Evolutionary conservation across 2,888 invertebrate species (phyloP).

Genomic region (Nasonovia ribisnigri): DNA sequence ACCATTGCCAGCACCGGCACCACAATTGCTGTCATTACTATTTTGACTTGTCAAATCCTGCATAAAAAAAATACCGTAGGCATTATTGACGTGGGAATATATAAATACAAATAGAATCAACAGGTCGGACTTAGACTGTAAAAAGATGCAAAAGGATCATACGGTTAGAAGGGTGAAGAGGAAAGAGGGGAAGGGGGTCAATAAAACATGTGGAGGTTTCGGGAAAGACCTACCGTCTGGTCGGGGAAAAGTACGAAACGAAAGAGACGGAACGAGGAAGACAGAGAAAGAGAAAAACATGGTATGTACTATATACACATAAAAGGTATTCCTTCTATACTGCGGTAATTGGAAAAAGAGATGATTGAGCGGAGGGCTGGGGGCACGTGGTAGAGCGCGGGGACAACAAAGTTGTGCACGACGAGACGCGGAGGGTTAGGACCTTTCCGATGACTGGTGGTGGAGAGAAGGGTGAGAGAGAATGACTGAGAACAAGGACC

Average conservation of each 20-base stretch:
- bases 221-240: constrained; percentile 61
- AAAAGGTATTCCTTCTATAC: constrained; percentile 63
- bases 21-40: constrained; percentile 88
- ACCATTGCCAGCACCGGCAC: constrained; percentile 79
- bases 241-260: constrained; percentile 46
- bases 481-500: constrained; percentile 56
- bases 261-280: constrained; percentile 63
- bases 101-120: constrained; percentile 63
- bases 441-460: constrained; percentile 52
- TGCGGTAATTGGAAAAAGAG: constrained; percentile 65
- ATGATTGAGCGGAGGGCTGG: constrained; percentile 52
- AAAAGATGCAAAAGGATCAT: constrained; percentile 60
- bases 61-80: constrained; percentile 69
- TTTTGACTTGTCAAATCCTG: constrained; percentile 89
- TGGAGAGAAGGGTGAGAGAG: constrained; percentile 52
- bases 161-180: neutral
- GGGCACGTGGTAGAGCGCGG: constrained; percentile 16
- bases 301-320: constrained; percentile 61
- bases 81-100: constrained; percentile 37
- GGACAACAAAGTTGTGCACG: constrained; percentile 61
- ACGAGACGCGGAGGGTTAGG: constrained; percentile 64
- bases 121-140: constrained; percentile 58
- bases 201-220: constrained; percentile 62
- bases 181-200: constrained; percentile 56
- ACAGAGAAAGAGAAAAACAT: constrained; percentile 54